Evolutionary conservation across 2,113 vertebrate species (phyloP), one percentile per base, ranked within the genome.

Genomic region (Dascyllus trimaculatus): DNA sequence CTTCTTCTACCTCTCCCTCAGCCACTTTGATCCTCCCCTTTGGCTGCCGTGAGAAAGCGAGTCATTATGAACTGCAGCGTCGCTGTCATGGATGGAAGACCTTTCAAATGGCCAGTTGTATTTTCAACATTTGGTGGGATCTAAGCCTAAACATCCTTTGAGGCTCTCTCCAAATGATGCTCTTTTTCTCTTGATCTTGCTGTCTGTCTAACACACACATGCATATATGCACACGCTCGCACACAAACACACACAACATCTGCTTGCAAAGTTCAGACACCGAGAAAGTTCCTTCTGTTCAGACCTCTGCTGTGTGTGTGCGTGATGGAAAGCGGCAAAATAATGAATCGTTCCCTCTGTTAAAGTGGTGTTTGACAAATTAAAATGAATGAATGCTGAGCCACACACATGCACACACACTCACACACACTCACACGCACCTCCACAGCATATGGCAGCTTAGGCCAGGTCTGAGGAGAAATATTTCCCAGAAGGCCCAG

Each of bases 211-310:
- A 81, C 35, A 70, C 71, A 85, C 49, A 61, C 71, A 60, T 7
- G 15, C 63, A 22, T 21, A 17, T 35, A 25, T 19, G 13, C 22
- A 48, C 59, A 29, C 24, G 0, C 26, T 46, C 1, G 14, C 66
- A 57, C 60, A 54, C 73, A 77, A 71, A 78, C 71, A 66, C 80
- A 82, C 89, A 85, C 63, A 87, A 84, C 91, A 92, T 89, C 88
- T 91, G 92, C 81, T 90, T 7, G 15, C 54, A 71, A 71, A 80
- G 85, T 88, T 88, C 82, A 91, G 73, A 75, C 84, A 75, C 80
- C 64, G 75, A 88, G 75, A 87, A 88, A 85, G 72, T 83, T 89
- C 87, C 89, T 92, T 90, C 89, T 91, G 89, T 89, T 90, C 82
- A 79, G 68, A 77, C 59, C 87, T 80, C 73, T 73, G 62, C 69